Conservation (phyloP, 2,113 vertebrate species). For the Dascyllus trimaculatus region DNA sequence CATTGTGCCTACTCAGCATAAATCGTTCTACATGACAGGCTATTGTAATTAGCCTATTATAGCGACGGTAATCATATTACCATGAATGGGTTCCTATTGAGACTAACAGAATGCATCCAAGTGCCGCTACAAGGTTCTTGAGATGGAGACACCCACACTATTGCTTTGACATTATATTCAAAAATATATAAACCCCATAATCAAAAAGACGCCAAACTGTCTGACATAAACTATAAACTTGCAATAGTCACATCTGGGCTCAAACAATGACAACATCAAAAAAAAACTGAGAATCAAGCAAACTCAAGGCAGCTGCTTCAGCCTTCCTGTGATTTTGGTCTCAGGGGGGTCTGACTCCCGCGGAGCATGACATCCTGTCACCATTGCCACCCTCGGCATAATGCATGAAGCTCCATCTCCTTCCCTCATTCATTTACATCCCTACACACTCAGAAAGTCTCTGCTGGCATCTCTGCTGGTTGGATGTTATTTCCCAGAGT, state of each 20-base stretch:
- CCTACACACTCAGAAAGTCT: conserved; percentile 13
- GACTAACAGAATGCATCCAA: conserved; percentile 47
- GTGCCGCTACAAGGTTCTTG: conserved; percentile 28
- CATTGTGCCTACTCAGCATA: conserved; percentile 53
- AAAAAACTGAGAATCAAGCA: conserved; percentile 22
- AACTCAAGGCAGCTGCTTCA: conserved; percentile 30
- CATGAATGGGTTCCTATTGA: conserved; percentile 43
- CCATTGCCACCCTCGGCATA: conserved; percentile 53
- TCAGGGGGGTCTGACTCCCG: conserved; percentile 57
- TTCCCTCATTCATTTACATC: conserved; percentile 44
- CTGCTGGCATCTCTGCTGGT: conserved; percentile 7
- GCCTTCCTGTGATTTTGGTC: conserved; percentile 55
- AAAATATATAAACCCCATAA: conserved; percentile 2
- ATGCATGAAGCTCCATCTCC: conserved; percentile 52
- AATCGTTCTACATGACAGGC: conserved; percentile 61
- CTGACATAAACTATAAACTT: not conserved
- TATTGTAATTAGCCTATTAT: conserved; percentile 70
- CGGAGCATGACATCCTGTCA: conserved; percentile 71
- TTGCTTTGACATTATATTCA: conserved; percentile 3
- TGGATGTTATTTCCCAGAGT: conserved; percentile 12
- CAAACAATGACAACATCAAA: conserved; percentile 10
- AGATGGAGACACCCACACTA: not conserved
- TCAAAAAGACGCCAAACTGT: not conserved
- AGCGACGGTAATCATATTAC: conserved; percentile 55
- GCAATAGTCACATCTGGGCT: not conserved